These are phyloP conservation scores for Anarsia innoxiella DNA, from an alignment of 2,888 invertebrate species.

Conservation along the genomic window DNA sequence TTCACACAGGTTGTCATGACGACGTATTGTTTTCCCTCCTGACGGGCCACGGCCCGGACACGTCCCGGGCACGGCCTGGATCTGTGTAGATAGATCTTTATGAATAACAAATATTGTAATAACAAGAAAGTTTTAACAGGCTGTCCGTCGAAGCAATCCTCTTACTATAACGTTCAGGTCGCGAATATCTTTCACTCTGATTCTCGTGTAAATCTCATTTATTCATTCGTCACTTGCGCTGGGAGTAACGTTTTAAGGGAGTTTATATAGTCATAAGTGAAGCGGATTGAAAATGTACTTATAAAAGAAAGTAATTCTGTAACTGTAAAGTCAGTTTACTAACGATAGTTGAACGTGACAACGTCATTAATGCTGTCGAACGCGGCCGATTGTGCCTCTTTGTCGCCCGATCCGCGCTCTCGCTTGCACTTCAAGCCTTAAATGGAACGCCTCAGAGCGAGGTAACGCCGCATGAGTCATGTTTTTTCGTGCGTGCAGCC, in stretches of 20 bases:
- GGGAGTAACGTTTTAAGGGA: conserved; percentile 4
- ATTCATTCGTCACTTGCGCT: conserved; percentile 16
- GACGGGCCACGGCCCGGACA: too few species aligned
- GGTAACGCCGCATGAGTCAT: too few species aligned
- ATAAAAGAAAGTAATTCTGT: neutral
- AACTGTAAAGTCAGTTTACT: neutral
- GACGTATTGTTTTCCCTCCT: too few species aligned
- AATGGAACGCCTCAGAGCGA: too few species aligned
- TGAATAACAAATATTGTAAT: conserved; percentile 8
- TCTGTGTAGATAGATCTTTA: too few species aligned
- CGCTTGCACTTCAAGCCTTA: too few species aligned
- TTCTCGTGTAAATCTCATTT: conserved; percentile 13
- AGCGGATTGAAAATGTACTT: neutral
- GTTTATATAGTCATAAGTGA: neutral
- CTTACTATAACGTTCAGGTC: conserved; percentile 10
- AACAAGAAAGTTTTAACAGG: conserved; percentile 2
- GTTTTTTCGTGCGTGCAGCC: too few species aligned
- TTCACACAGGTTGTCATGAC: too few species aligned
- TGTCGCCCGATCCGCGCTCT: too few species aligned
- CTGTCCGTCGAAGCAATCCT: conserved; percentile 9
- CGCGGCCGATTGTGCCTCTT: neutral
- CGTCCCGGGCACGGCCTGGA: too few species aligned
- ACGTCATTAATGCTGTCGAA: neutral
- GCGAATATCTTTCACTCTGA: conserved; percentile 11
- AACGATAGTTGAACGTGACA: neutral